These are phyloP conservation scores for Nymphalis urticae DNA, from an alignment of 2,888 invertebrate species.

Conservation along the genomic window DNA sequence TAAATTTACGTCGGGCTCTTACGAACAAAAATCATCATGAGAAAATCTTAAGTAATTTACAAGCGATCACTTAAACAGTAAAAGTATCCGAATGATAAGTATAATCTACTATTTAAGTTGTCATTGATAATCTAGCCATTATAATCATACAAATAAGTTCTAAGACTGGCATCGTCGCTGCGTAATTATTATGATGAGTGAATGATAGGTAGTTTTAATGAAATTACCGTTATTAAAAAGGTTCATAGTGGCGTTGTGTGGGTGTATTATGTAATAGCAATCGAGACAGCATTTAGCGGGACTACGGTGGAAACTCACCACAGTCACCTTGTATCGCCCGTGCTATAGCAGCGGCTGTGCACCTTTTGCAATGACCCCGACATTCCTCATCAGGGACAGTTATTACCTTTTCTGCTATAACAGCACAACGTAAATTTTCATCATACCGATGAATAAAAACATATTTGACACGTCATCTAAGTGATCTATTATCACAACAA, in stretches of 20 bases:
- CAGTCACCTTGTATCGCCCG: constrained; percentile 60
- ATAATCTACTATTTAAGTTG: not conserved
- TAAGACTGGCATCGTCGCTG: constrained; percentile 23
- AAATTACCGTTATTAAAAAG: constrained; percentile 23
- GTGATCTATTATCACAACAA: constrained; percentile 48
- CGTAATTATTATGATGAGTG: constrained; percentile 28
- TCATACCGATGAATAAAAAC: constrained; percentile 19
- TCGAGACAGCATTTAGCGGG: constrained; percentile 37
- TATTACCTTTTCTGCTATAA: constrained; percentile 56
- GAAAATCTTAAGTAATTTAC: too few relatives aligned
- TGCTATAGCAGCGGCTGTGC: constrained; percentile 66
- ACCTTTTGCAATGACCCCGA: constrained; percentile 66
- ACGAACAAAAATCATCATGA: not conserved
- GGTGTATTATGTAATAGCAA: constrained; percentile 27
- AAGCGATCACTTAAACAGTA: too few relatives aligned
- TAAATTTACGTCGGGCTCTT: not conserved
- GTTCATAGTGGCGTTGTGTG: constrained; percentile 16
- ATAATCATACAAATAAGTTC: constrained; percentile 11
- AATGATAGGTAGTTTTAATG: constrained; percentile 25
- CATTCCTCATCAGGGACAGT: constrained; percentile 64
- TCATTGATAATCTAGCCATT: constrained; percentile 17
- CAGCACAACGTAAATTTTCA: constrained; percentile 43
- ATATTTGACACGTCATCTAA: constrained; percentile 26
- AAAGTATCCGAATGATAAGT: too few relatives aligned
- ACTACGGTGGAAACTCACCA: constrained; percentile 64